These are phyloP conservation scores for Xanthorhoe designata DNA, from an alignment of 2,888 invertebrate genomes.

Conservation along the genomic window DNA sequence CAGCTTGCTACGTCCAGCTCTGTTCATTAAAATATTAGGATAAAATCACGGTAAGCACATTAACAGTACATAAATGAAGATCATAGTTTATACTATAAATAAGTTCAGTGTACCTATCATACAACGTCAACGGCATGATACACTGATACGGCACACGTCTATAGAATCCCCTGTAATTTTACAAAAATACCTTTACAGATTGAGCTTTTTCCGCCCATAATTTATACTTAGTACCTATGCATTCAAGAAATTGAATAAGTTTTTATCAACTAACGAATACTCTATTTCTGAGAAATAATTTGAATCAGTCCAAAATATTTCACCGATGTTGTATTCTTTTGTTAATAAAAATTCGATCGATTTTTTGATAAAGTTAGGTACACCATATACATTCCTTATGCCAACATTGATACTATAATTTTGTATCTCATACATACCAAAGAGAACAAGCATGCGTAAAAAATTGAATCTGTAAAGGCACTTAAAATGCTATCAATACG, in stretches of 20 bases:
- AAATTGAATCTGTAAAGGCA: background rate
- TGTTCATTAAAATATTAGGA: constrained; percentile 9
- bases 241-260: no score
- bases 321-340: no score
- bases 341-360: no score
- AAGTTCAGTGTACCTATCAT: constrained; percentile 15
- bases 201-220: background rate
- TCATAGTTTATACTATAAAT: background rate
- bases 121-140: constrained; percentile 9
- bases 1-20: constrained; percentile 6
- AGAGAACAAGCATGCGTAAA: background rate
- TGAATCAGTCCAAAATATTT: no score
- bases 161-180: constrained; percentile 12
- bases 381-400: no score
- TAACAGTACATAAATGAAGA: constrained; percentile 7
- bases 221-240: no score
- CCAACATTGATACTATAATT: no score
- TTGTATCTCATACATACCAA: no score
- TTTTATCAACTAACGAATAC: no score
- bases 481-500: background rate
- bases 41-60: constrained; percentile 10
- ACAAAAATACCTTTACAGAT: constrained; percentile 3
- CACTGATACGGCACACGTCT: constrained; percentile 11
- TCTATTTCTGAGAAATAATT: no score
- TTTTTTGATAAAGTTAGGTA: no score